These are phyloP conservation scores for Noctua janthina DNA, from an alignment of 2,888 invertebrate species.

Conservation along the genomic window DNA sequence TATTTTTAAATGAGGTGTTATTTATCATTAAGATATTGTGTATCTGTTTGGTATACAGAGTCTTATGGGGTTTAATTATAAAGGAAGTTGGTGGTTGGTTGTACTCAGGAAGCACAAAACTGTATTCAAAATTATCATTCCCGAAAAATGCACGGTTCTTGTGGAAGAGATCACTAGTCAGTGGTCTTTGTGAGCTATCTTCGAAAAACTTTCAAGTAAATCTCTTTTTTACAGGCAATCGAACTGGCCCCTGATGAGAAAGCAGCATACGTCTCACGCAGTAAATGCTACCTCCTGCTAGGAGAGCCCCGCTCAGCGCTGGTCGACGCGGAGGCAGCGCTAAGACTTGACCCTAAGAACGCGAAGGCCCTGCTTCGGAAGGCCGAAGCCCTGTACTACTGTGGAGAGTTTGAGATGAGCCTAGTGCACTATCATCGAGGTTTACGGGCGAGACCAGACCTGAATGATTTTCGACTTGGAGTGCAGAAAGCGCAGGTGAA, in stretches of 20 bases:
- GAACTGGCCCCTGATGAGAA: constrained; percentile 96
- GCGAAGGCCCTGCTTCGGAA: constrained; percentile 94
- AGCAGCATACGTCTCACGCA: constrained; percentile 96
- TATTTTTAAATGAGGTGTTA: neutral
- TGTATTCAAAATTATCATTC: neutral
- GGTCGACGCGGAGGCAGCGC: constrained; percentile 95
- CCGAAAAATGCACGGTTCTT: neutral
- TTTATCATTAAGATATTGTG: neutral
- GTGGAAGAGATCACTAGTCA: neutral
- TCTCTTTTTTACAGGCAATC: constrained; percentile 92
- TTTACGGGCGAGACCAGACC: constrained; percentile 95
- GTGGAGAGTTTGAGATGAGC: constrained; percentile 98
- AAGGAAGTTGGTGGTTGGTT: no score
- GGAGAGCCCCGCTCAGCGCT: constrained; percentile 96
- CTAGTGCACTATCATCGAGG: constrained; percentile 98
- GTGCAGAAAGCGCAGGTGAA: constrained; percentile 95
- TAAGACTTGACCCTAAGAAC: constrained; percentile 93
- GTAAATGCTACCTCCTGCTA: constrained; percentile 96
- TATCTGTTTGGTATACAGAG: neutral
- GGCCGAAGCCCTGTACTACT: constrained; percentile 97
- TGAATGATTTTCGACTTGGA: constrained; percentile 94
- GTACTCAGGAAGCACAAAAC: neutral
- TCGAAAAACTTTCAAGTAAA: neutral
- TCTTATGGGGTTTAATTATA: neutral
- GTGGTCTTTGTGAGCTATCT: neutral